Base-by-base conservation (phyloP, 1,140 invertebrate species). In the Calycopis cecrops region DNA sequence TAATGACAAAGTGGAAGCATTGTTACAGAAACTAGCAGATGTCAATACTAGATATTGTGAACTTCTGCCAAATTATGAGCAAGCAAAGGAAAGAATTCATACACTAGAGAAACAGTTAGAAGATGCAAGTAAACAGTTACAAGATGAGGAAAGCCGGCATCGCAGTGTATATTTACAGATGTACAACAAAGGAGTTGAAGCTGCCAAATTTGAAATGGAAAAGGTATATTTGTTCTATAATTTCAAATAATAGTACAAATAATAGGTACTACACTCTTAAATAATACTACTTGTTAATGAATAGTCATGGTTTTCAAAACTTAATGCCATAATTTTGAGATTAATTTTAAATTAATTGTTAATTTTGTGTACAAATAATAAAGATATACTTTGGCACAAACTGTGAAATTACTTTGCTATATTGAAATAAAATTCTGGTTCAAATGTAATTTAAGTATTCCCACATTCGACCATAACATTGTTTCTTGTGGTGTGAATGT, bases 101-200 rank as follows among this genome's bases (percentile, higher is more conserved):
- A 90, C 92, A 65, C 79, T 94, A 59, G 92, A 94, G 65, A 88
- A 89, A 17, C 91, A 94, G 68, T 77, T 93, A 40, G 92, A 94
- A 66, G 90, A 92, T 58, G 89, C 91, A 16, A 92, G 91, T 68
- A 89, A 88, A 40, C 91, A 92, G 66, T 73, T 94, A 12, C 76
- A 88, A 16, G 92, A 94, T 51, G 92, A 94, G 44, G 94, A 96
- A 65, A 91, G 92, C 54, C 91, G 91, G 58, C 93, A 95, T 61
- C 92, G 93, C 64, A 90, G 93, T 69, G 91, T 93, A 85, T 95
- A 95, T 77, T 82, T 95, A 67, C 92, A 95, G 83, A 94, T 95
- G 93, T 95, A 94, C 83, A 91, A 92, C 65, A 93, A 95, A 81
- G 94, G 93, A 11, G 91, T 94, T 68, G 93, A 95, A 76, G 91